Percentiles rank a stretch among this genome's conserved stretches.
phyloP scores from a whole-genome alignment of 2,888 invertebrate species.

The Plutella xylostella region DNA sequence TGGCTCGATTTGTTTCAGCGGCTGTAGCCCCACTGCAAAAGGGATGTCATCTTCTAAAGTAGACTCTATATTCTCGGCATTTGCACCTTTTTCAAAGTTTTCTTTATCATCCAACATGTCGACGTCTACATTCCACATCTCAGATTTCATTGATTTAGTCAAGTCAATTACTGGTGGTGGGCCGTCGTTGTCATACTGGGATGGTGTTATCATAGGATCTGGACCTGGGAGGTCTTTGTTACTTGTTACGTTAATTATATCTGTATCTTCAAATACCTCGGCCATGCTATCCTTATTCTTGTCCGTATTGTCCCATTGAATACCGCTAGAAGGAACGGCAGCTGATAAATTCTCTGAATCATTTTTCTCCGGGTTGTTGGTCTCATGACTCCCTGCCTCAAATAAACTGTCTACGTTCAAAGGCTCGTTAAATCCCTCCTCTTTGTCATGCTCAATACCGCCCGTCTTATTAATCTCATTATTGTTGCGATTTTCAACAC shows the following conservation, averaged over 20 bases:
- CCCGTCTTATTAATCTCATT: not conserved
- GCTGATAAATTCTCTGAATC: conserved; percentile 16
- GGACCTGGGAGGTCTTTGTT: too few relatives aligned
- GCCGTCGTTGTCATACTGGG: conserved; percentile 21
- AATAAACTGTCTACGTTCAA: not conserved
- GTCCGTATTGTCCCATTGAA: conserved; percentile 34
- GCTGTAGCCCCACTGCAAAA: conserved; percentile 55
- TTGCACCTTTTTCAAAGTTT: conserved; percentile 25
- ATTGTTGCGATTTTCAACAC: not conserved
- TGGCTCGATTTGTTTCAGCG: conserved; percentile 39
- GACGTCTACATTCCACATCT: conserved; percentile 31
- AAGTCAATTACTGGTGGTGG: conserved; percentile 31
- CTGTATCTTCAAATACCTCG: not conserved
- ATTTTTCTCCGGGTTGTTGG: not conserved
- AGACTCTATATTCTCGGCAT: conserved; percentile 22
- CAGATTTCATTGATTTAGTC: conserved; percentile 28
- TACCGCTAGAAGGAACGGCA: conserved; percentile 21
- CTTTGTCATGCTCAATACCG: not conserved
- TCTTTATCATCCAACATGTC: conserved; percentile 27
- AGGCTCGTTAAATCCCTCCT: not conserved
- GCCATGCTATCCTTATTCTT: conserved; percentile 3
- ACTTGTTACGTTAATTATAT: not conserved
- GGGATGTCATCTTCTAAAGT: conserved; percentile 47
- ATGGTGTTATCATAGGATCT: conserved; percentile 14
- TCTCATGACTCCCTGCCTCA: not conserved